Percentiles rank a stretch among this genome's conserved stretches.
phyloP scores from a whole-genome alignment of 2,888 invertebrate genomes.

The Entomobrya proxima region DNA sequence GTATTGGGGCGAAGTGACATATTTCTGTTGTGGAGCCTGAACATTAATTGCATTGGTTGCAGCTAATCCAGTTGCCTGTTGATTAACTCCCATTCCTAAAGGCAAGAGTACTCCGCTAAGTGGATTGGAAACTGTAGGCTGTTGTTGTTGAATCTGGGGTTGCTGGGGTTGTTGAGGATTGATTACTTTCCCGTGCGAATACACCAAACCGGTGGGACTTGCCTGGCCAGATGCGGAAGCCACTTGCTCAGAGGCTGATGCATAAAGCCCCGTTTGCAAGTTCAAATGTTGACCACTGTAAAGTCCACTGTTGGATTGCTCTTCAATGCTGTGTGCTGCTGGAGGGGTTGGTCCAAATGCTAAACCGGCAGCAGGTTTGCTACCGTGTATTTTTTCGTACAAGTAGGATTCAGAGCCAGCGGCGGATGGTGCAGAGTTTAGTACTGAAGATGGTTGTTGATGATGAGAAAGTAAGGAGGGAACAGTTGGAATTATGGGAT shows the following conservation, averaged over 20 bases:
- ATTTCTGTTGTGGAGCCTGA: constrained; percentile 28
- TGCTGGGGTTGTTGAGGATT: constrained; percentile 24
- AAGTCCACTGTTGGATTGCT: constrained; percentile 5
- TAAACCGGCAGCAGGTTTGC: constrained; percentile 21
- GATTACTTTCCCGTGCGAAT: constrained; percentile 37
- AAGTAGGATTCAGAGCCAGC: constrained; percentile 44
- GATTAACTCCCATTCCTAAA: constrained; percentile 44
- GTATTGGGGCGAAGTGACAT: not conserved
- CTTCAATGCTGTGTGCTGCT: constrained; percentile 58
- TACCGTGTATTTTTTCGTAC: constrained; percentile 52
- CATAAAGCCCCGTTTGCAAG: constrained; percentile 43
- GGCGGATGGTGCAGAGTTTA: not conserved
- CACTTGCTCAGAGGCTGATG: constrained; percentile 43
- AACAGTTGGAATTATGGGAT: not conserved
- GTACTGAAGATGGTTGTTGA: not conserved
- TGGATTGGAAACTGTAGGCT: constrained; percentile 36
- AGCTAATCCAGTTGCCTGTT: not conserved
- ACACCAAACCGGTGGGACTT: constrained; percentile 30
- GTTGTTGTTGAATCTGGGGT: not conserved
- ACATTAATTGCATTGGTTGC: not conserved
- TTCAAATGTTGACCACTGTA: constrained; percentile 26
- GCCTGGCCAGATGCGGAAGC: constrained; percentile 13
- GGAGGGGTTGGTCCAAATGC: constrained; percentile 58
- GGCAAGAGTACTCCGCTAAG: constrained; percentile 56
- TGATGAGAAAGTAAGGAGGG: not conserved